Conservation (phyloP, 2,888 invertebrate species). For the Branchellion lobata region DNA sequence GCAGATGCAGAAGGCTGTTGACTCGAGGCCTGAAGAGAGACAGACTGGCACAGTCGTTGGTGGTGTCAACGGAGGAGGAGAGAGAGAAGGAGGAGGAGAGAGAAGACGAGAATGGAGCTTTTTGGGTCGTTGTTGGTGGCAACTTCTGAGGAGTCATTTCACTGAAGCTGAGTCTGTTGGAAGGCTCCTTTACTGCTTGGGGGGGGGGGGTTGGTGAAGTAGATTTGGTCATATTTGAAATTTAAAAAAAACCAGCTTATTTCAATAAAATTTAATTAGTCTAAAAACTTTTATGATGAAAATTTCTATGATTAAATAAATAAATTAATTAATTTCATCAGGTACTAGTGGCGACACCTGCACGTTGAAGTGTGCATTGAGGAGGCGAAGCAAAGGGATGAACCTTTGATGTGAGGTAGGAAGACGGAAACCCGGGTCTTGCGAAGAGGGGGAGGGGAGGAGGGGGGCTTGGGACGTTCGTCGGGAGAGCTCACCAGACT, state of each 20-base stretch:
- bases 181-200: background rate
- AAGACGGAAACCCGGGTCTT: constrained; percentile 12
- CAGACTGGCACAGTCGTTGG: constrained; percentile 56
- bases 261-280: no score
- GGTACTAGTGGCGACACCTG: no score
- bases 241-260: no score
- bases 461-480: background rate
- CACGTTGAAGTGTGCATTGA: no score
- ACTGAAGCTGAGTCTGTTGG: background rate
- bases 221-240: no score
- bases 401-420: constrained; percentile 1
- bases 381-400: no score
- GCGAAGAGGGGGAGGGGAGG: constrained; percentile 20
- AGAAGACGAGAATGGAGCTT: background rate
- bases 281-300: no score
- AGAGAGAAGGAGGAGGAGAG: constrained; percentile 33
- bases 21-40: constrained; percentile 75
- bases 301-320: no score
- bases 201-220: background rate
- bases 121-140: background rate
- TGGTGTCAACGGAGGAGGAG: constrained; percentile 48
- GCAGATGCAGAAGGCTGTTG: constrained; percentile 89
- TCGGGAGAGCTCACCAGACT: background rate
- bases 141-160: background rate
- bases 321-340: no score